Conservation (phyloP, 2,888 invertebrate genomes). For the Chironomus tentans region DNA sequence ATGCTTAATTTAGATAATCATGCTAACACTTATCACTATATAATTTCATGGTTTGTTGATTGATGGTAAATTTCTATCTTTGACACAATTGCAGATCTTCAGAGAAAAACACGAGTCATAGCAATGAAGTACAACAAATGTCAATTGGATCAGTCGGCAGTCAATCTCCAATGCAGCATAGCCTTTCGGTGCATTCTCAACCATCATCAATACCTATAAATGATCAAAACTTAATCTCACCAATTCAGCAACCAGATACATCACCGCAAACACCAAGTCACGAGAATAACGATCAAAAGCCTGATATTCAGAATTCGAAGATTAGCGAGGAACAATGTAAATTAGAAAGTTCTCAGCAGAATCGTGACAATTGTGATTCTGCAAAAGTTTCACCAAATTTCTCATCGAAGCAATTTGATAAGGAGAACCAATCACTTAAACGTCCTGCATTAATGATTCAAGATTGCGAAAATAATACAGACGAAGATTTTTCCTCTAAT, state of each 20-base stretch:
- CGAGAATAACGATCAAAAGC: conserved; percentile 16
- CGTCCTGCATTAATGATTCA: conserved; percentile 69
- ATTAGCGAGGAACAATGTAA: background rate
- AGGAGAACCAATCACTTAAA: conserved; percentile 44
- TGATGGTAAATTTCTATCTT: background rate
- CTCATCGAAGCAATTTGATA: background rate
- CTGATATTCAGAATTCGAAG: background rate
- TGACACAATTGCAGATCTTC: background rate
- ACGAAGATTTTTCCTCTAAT: conserved; percentile 70
- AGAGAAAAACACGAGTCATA: background rate
- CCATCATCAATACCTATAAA: conserved; percentile 58
- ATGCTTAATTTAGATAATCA: no score
- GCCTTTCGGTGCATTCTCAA: conserved; percentile 60
- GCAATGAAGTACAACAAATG: conserved; percentile 23
- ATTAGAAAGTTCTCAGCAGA: background rate
- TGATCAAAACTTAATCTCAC: conserved; percentile 45
- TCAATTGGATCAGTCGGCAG: conserved; percentile 58
- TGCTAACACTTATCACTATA: background rate
- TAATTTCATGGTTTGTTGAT: background rate
- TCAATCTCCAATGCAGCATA: conserved; percentile 53
- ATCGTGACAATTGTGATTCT: background rate
- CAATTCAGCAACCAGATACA: conserved; percentile 47
- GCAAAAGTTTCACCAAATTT: background rate
- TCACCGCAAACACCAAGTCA: conserved; percentile 9
- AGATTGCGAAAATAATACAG: conserved; percentile 67